Evolutionary conservation across 2,113 vertebrate genomes (phyloP).

Genomic region (Scytalopus superciliaris): DNA sequence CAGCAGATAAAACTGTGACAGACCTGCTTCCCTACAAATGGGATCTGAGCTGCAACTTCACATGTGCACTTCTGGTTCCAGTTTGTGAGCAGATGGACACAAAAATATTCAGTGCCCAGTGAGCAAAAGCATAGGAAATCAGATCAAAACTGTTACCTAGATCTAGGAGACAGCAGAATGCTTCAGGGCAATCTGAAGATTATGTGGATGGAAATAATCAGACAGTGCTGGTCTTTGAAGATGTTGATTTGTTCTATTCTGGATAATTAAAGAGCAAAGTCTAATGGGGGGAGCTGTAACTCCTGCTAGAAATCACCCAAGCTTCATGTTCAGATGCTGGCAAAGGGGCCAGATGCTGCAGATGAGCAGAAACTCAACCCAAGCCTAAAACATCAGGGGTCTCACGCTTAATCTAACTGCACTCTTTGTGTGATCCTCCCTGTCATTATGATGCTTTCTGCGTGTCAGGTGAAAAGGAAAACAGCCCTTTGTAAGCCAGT

Average conservation of each 20-base stretch:
- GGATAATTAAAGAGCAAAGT: slow-evolving; percentile 1
- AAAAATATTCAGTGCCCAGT: not conserved
- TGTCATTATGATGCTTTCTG: not conserved
- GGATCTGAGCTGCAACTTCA: not conserved
- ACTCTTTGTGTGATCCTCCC: not conserved
- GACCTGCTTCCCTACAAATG: not conserved
- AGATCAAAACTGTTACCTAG: not conserved
- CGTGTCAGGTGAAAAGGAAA: not conserved
- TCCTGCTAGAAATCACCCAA: not conserved
- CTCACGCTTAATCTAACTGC: not conserved
- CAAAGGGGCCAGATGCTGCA: not conserved
- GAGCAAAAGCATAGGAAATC: not conserved
- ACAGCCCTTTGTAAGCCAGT: not conserved
- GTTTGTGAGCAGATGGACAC: slow-evolving; percentile 1
- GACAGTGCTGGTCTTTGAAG: not conserved
- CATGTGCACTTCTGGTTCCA: not conserved
- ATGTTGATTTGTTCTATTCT: not conserved
- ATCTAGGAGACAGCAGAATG: not conserved
- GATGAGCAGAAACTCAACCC: not conserved
- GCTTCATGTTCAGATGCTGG: not conserved
- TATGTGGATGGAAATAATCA: slow-evolving; percentile 6
- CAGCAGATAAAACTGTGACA: not conserved
- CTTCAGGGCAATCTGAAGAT: not conserved
- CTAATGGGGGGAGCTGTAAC: not conserved
- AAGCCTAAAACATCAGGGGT: not conserved